Percentiles rank a stretch among this genome's conserved stretches.
phyloP scores from a whole-genome alignment of 1,140 invertebrate genomes.

The Camponotus floridanus region DNA sequence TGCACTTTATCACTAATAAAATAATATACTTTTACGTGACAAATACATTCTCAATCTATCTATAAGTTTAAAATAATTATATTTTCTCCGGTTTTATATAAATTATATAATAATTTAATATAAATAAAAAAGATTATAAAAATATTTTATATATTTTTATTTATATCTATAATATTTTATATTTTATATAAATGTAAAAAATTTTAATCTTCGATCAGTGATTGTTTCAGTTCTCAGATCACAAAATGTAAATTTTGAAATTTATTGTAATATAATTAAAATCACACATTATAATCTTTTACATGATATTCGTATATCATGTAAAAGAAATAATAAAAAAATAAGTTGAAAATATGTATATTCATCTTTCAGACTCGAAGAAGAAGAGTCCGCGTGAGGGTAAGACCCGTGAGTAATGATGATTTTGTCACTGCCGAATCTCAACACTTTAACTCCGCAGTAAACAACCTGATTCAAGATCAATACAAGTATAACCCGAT shows the following conservation, averaged over 20 bases:
- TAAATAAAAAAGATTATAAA: too few species aligned
- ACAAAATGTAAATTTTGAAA: background rate
- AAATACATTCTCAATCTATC: too few species aligned
- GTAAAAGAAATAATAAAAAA: background rate
- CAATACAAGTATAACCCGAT: constrained; percentile 65
- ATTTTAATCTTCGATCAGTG: too few species aligned
- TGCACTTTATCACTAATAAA: too few species aligned
- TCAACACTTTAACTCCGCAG: constrained; percentile 80
- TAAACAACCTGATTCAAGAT: constrained; percentile 78
- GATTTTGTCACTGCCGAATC: constrained; percentile 83
- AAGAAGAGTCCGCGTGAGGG: constrained; percentile 79
- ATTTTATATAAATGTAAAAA: too few species aligned
- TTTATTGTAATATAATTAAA: background rate
- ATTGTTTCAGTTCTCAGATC: too few species aligned
- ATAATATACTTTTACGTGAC: too few species aligned
- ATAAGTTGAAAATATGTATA: background rate
- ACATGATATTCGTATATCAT: background rate
- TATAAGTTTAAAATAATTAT: too few species aligned
- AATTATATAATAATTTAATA: too few species aligned
- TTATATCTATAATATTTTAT: too few species aligned
- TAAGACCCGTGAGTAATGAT: constrained; percentile 76
- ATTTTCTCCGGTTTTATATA: too few species aligned
- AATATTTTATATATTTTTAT: too few species aligned
- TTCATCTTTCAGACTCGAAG: constrained; percentile 76
- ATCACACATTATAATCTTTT: background rate